These are phyloP conservation scores for Anguilla pacifica DNA, from an alignment of 2,797 vertebrate species.

Conservation along the genomic window DNA sequence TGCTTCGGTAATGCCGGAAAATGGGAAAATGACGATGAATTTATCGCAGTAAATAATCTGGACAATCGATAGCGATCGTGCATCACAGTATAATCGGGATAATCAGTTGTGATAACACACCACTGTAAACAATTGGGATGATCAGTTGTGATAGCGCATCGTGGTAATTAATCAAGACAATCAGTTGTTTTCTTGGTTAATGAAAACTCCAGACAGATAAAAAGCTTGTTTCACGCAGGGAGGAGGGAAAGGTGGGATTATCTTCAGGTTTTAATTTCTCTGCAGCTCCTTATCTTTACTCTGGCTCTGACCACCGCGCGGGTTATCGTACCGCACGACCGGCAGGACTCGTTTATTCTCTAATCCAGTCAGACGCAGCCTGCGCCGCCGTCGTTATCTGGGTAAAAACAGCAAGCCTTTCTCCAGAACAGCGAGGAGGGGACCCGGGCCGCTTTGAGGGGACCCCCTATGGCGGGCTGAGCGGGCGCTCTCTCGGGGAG, in stretches of 20 bases:
- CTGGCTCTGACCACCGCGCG: not conserved
- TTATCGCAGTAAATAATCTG: too few relatives aligned
- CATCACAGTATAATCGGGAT: too few relatives aligned
- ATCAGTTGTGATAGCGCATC: too few relatives aligned
- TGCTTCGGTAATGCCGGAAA: not conserved
- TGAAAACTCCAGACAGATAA: not conserved
- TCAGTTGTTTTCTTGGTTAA: not conserved
- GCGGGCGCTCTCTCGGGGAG: not conserved
- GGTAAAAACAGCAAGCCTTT: not conserved
- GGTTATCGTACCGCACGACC: slow-evolving; percentile 17
- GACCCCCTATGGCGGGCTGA: not conserved
- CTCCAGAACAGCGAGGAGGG: not conserved
- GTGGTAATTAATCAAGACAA: not conserved
- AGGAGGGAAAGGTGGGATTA: not conserved
- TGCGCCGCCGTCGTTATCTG: not conserved
- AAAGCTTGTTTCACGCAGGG: not conserved
- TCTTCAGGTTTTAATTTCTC: slow-evolving; percentile 21
- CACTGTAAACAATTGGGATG: too few relatives aligned
- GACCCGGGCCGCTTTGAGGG: not conserved
- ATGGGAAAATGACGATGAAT: not conserved
- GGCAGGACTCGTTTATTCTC: slow-evolving; percentile 20
- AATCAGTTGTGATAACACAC: too few relatives aligned
- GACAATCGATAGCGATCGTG: too few relatives aligned
- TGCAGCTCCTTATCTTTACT: slow-evolving; percentile 12
- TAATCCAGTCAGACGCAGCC: slow-evolving; percentile 6